Evolutionary conservation across 37 sponge, comb jelly and placozoan genomes (phyloP), one percentile per base, ranked within the genome.

Genomic region (Chondrosia reniformis): DNA sequence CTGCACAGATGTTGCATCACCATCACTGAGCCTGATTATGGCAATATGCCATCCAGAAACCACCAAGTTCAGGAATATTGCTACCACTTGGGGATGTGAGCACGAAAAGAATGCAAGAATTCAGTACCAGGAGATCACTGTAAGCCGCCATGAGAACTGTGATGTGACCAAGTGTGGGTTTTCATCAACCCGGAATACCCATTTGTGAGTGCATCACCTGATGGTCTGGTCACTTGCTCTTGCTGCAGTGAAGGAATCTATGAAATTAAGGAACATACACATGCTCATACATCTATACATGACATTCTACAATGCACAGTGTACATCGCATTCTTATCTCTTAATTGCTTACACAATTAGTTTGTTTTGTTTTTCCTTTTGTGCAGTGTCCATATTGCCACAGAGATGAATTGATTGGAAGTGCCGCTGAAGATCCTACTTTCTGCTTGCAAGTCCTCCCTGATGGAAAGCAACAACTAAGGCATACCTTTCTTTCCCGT

Each of bases 11-110:
- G 64, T 76, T 3, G 17, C 19, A 4, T n/a, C 30, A 12, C 88
- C 88, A 64, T 87, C 84, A 7, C 30, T 34, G 0, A 76, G 71
- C 52, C 55, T 87, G 2, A 76, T 91, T 54, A 83, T 22, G 57
- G 17, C 65, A 19, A 80, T 87, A 43, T 89, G 88, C 67, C 59
- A 86, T 77, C 91, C 91, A 28, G 80, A 90, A 21, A 24, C n/a
- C 12, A 31, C 55, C 62, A 28, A 42, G 6, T 88, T 88, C 49
- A 79, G 17, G 44, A 65, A 58, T 54, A 57, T 28, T 49, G 77
- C 80, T 34, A 91, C 88, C 1, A 37, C 21, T 1, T 87, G 88
- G 80, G 87, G 84, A 13, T 74, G 80, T 49, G 54, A 87, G 9
- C 91, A 86, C 42, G 84, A 86, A 55, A 77, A 79, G 46, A 6